Conservation (phyloP, 2,113 vertebrate species). For the Sylvia atricapilla region DNA sequence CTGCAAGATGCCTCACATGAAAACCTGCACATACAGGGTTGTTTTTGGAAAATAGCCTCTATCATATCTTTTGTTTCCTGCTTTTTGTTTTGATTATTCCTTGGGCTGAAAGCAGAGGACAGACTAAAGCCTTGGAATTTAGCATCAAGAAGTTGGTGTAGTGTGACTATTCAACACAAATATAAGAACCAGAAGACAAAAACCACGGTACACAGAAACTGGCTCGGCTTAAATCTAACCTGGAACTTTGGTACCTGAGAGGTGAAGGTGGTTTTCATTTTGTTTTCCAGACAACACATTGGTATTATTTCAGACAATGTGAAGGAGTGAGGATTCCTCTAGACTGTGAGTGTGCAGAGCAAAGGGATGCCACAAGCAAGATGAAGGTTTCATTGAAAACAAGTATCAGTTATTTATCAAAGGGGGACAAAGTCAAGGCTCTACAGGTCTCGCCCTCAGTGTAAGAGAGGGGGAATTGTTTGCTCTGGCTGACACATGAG, state of each 20-base stretch:
- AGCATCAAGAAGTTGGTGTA: not conserved
- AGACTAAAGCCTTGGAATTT: not conserved
- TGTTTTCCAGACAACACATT: not conserved
- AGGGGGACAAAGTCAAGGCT: not conserved
- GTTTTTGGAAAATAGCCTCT: not conserved
- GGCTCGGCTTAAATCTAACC: not conserved
- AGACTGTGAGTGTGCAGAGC: not conserved
- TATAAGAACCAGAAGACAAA: not conserved
- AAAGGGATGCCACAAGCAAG: not conserved
- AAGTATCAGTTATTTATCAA: not conserved
- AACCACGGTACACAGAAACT: not conserved
- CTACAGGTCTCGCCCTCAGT: not conserved
- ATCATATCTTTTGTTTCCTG: not conserved
- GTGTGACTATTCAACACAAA: not conserved
- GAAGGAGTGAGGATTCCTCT: not conserved
- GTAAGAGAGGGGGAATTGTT: not conserved
- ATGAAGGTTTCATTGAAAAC: not conserved
- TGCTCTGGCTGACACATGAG: not conserved
- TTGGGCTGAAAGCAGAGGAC: not conserved
- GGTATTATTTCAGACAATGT: not conserved
- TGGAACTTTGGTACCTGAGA: not conserved
- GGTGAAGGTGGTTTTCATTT: not conserved
- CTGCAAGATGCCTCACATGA: not conserved
- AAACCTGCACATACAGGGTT: not conserved
- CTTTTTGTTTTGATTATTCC: not conserved